Percentiles rank a stretch among this genome's conserved stretches.
Evolutionary conservation across 2,888 invertebrate genomes (phyloP).

Genomic region (Athripsodes cinereus): DNA sequence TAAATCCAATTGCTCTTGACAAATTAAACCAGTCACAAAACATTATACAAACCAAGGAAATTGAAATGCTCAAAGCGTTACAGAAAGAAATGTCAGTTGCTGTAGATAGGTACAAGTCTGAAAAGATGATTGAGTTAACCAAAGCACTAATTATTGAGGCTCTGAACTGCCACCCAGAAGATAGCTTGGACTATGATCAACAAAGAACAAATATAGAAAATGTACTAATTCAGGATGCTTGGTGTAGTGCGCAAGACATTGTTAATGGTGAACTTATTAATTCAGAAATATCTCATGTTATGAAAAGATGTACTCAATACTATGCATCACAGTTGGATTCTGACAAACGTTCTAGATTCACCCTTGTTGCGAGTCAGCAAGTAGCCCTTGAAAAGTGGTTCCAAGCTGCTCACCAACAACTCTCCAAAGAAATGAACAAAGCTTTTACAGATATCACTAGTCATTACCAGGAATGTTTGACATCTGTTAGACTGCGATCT

Average conservation of each 20-base stretch:
- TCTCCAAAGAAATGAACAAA: conserved; percentile 66
- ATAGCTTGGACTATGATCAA: conserved; percentile 42
- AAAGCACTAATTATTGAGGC: conserved; percentile 66
- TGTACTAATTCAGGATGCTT: conserved; percentile 66
- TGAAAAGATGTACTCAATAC: conserved; percentile 61
- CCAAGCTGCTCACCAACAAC: conserved; percentile 64
- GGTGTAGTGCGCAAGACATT: conserved; percentile 68
- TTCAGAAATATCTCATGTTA: conserved; percentile 69
- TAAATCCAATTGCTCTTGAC: conserved; percentile 33
- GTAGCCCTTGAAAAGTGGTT: conserved; percentile 69
- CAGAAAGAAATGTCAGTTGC: conserved; percentile 59
- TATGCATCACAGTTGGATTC: conserved; percentile 58
- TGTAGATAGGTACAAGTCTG: conserved; percentile 59
- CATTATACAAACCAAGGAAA: conserved; percentile 43
- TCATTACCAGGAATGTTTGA: conserved; percentile 59
- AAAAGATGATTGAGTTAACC: conserved; percentile 63
- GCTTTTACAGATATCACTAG: conserved; percentile 62
- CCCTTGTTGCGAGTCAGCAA: conserved; percentile 61
- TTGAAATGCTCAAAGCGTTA: conserved; percentile 47
- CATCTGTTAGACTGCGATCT: conserved; percentile 46
- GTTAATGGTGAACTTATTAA: conserved; percentile 70
- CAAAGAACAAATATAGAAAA: conserved; percentile 50
- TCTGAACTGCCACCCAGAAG: conserved; percentile 50
- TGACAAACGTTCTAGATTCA: conserved; percentile 52
- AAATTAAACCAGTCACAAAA: conserved; percentile 37